Conservation (phyloP, 2,797 vertebrate species). For the Acrossocheilus wenchowensis region DNA sequence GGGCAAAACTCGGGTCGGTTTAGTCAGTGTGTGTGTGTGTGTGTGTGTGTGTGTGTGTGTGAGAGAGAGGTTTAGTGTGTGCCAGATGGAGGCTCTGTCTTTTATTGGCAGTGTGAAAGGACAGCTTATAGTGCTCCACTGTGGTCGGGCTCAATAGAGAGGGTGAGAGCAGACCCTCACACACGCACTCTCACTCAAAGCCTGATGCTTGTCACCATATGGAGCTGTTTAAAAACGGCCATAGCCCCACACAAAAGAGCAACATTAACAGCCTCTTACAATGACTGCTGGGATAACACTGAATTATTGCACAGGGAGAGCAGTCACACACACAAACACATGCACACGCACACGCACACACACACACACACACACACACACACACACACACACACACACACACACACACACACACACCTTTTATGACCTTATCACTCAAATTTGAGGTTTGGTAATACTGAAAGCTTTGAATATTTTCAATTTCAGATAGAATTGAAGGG, state of each 20-base stretch:
- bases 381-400: constrained; percentile 1
- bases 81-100: constrained; percentile 87
- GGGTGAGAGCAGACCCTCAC: constrained; percentile 80
- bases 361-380: not conserved
- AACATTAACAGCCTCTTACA: constrained; percentile 59
- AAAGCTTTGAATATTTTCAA: constrained; percentile 18
- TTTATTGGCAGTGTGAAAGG: constrained; percentile 83
- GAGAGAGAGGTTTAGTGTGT: constrained; percentile 82
- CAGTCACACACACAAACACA: not conserved
- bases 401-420: not conserved
- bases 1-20: constrained; percentile 77
- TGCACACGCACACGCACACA: not conserved
- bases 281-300: constrained; percentile 59
- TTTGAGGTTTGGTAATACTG: constrained; percentile 7
- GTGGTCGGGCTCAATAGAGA: constrained; percentile 84
- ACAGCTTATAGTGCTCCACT: constrained; percentile 89
- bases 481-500: constrained; percentile 7
- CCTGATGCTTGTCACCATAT: constrained; percentile 73
- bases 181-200: constrained; percentile 69
- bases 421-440: constrained; percentile 15
- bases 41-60: not conserved
- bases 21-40: not conserved
- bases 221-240: constrained; percentile 68
- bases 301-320: constrained; percentile 54
- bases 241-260: constrained; percentile 56